Evolutionary conservation across 1,140 invertebrate species (phyloP), one percentile per base, ranked within the genome.

Genomic region (Thaumetopoea pityocampa): DNA sequence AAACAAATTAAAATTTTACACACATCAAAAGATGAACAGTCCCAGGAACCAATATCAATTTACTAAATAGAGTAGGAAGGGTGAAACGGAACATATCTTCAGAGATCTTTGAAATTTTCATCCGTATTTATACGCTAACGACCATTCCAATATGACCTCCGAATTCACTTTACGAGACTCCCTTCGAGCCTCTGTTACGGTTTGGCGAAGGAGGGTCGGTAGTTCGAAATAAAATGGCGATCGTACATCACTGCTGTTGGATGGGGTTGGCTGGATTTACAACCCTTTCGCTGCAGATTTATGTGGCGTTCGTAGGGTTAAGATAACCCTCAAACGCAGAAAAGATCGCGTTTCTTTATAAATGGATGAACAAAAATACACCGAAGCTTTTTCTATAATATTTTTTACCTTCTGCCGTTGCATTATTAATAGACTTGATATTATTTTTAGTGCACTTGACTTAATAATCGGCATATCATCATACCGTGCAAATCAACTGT

Each of bases 291-390:
- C 30, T 47, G 48, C 66, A 70, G 67, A 81, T 81, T 81, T 81
- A 81, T 78, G 69, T 62, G 51, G 26, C 65, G 61, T 57, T 54
- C 46, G 46, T 36, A 53, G 44, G 54, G 45, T 57, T 58, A 71
- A 68, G 59, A 58, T 59, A 71, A 69, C 69, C 69, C 67, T 55
- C 64, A 60, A 64, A 71, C 71, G 69, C 71, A 72, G 68, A 69
- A 68, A 65, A 69, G 71, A 74, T 78, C 69, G 57, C 37, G 61
- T 78, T 81, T 74, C 69, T 73, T 74, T 76, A 76, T 74, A 73
- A 76, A 76, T 78, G 61, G 64, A 55, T 38, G 40, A n/a, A 45
- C 64, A 20, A 55, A 77, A 77, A 73, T 76, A 73, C 62, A 67
- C 42, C 36, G 34, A 54, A 34, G 42, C 52, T 56, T 53, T 64